Evolutionary conservation across 2,113 vertebrate genomes (phyloP).

Genomic region (Melanerpes aurifrons): DNA sequence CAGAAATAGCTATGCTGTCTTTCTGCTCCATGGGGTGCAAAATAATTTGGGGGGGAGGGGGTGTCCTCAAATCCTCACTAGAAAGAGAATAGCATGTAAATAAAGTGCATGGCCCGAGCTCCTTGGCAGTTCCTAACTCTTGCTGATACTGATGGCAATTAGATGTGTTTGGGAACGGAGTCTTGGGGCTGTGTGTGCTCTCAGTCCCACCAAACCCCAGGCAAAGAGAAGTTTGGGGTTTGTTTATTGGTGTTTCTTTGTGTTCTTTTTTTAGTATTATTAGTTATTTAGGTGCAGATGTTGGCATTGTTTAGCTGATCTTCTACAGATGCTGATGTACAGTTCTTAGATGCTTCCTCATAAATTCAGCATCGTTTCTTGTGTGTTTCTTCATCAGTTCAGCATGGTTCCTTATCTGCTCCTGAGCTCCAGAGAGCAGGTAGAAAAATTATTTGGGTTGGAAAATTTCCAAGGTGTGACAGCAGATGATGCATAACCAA

Average conservation of each 20-base stretch:
- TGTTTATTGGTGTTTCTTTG: no score
- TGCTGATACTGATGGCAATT: background rate
- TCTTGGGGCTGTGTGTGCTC: background rate
- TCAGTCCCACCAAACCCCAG: background rate
- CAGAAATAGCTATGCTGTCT: accelerated
- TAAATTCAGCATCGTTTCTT: background rate
- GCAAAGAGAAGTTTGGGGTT: background rate
- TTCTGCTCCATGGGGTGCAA: background rate
- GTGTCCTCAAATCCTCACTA: background rate
- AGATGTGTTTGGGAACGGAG: background rate
- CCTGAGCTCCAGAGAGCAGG: background rate
- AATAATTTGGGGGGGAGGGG: background rate
- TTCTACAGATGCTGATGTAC: background rate
- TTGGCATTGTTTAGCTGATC: background rate
- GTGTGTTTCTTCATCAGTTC: background rate
- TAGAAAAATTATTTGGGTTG: slow-evolving; percentile 13
- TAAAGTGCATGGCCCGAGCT: background rate
- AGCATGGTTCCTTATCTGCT: background rate
- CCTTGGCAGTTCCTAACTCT: background rate
- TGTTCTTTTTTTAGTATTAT: no score
- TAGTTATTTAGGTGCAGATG: background rate
- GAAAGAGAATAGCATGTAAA: background rate
- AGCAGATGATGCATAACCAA: slow-evolving; percentile 23
- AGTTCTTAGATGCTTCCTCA: background rate
- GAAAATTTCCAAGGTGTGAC: slow-evolving; percentile 12